Conservation (phyloP, 2,888 invertebrate species). For the Apotomis capreana region DNA sequence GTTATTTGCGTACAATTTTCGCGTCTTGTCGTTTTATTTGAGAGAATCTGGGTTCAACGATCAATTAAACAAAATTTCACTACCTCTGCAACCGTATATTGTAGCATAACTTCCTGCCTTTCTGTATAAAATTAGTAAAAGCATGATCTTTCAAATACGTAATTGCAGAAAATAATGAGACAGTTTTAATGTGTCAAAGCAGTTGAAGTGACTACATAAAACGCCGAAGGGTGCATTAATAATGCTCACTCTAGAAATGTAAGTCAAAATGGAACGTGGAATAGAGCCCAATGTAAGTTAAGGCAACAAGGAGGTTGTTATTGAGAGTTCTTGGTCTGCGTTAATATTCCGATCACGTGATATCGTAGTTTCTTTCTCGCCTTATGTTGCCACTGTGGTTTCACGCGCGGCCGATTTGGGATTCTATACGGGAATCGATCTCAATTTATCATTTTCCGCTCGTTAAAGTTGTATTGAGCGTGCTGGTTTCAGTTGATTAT, state of each 20-base stretch:
- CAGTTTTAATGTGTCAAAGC: too few species aligned
- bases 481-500: constrained; percentile 4
- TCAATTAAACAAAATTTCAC: background rate
- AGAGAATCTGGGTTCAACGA: background rate
- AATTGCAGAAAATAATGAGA: too few species aligned
- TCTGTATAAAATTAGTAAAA: too few species aligned
- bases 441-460: constrained; percentile 41
- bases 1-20: constrained; percentile 2
- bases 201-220: too few species aligned
- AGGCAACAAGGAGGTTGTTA: constrained; percentile 33
- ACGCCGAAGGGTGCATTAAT: background rate
- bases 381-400: constrained; percentile 41
- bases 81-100: too few species aligned
- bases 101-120: too few species aligned
- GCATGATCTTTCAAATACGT: too few species aligned
- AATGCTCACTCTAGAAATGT: constrained; percentile 4
- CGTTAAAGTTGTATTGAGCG: constrained; percentile 33
- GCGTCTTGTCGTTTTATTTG: background rate
- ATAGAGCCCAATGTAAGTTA: constrained; percentile 26
- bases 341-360: constrained; percentile 37
- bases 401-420: constrained; percentile 36
- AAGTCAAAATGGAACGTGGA: constrained; percentile 27
- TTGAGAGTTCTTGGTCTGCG: constrained; percentile 34
- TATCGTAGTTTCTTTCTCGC: constrained; percentile 40
- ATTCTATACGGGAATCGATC: constrained; percentile 40